Percentiles rank a stretch among this genome's conserved stretches.
Conservation (phyloP, 2,113 vertebrate genomes). For the Stegastes partitus region DNA sequence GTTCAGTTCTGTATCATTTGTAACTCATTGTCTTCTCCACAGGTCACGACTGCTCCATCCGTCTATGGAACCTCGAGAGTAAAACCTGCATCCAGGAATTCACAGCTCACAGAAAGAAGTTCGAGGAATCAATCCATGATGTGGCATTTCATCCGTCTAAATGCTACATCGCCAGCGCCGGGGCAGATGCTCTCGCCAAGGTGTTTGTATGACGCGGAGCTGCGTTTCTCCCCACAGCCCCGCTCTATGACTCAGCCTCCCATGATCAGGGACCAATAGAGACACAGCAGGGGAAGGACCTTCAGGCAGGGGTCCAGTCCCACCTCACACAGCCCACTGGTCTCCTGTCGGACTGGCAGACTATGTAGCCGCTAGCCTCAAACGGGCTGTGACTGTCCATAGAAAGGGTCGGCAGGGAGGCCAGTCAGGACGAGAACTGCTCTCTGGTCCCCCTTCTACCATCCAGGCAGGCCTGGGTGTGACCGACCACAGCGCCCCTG, state of each 20-base stretch:
- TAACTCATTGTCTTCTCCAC: constrained; percentile 34
- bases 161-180: constrained; percentile 98
- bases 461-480: constrained; percentile 96
- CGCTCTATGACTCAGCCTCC: constrained; percentile 84
- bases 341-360: constrained; percentile 71
- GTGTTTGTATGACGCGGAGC: constrained; percentile 96
- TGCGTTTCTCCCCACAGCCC: constrained; percentile 83
- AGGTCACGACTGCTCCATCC: constrained; percentile 99
- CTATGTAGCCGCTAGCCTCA: constrained; percentile 68
- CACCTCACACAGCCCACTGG: constrained; percentile 67
- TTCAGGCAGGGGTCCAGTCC: constrained; percentile 68
- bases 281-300: constrained; percentile 69
- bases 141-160: constrained; percentile 99
- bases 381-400: constrained; percentile 66
- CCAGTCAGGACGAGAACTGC: constrained; percentile 80
- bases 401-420: constrained; percentile 81
- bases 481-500: constrained; percentile 76
- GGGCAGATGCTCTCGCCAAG: constrained; percentile 98
- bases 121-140: constrained; percentile 97
- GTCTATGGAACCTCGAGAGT: constrained; percentile 99
- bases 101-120: constrained; percentile 98
- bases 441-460: constrained; percentile 76
- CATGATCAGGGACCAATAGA: constrained; percentile 79
- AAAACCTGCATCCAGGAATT: constrained; percentile 99
- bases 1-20: neutral